Conservation (phyloP, 2,888 invertebrate genomes). For the Galeopsomyia nigrocyanea region DNA sequence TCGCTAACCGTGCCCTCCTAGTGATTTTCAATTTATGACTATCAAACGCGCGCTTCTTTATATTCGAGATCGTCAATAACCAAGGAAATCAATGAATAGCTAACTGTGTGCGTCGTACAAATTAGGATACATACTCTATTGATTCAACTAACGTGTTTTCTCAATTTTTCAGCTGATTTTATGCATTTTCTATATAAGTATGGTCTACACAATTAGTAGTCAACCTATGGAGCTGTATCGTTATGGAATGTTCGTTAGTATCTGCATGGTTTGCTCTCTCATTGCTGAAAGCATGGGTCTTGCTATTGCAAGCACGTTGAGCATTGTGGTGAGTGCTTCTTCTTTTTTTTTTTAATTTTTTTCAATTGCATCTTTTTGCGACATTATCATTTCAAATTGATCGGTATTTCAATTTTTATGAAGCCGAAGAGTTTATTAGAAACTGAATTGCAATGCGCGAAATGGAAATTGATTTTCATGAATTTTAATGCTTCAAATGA, state of each 20-base stretch:
- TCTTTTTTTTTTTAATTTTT: conserved; percentile 24
- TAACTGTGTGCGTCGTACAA: too few species aligned
- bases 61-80: too few species aligned
- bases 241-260: conserved; percentile 77
- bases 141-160: background rate
- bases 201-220: conserved; percentile 81
- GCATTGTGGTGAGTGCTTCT: conserved; percentile 79
- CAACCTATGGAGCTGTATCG: conserved; percentile 82
- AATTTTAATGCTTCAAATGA: too few species aligned
- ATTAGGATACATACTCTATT: background rate
- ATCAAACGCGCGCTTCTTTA: too few species aligned
- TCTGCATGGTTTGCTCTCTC: conserved; percentile 80
- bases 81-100: too few species aligned
- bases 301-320: conserved; percentile 81
- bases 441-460: too few species aligned
- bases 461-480: too few species aligned
- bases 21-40: too few species aligned
- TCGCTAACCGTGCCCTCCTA: too few species aligned
- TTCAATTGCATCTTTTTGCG: background rate
- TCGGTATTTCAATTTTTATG: too few species aligned
- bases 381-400: too few species aligned
- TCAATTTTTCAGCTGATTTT: conserved; percentile 69
- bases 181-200: conserved; percentile 76
- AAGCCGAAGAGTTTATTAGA: too few species aligned
- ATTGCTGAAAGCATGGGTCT: conserved; percentile 86